Percentiles rank a stretch among this genome's conserved stretches.
Conservation (phyloP, 1,140 invertebrate genomes). For the Vanessa tameamea region DNA sequence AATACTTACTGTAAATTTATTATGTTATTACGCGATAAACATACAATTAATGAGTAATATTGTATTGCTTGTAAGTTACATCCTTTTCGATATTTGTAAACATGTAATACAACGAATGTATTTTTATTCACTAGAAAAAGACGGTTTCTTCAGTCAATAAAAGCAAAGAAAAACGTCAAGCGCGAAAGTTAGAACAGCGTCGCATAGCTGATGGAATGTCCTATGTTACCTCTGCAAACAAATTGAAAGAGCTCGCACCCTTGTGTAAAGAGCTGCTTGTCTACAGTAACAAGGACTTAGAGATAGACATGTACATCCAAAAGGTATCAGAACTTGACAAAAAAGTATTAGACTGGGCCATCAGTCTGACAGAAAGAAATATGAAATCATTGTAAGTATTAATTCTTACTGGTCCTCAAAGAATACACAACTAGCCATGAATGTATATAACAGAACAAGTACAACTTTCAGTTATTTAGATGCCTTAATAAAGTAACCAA, state of each 20-base stretch:
- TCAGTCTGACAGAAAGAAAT: slow-evolving; percentile 82
- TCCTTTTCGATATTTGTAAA: too few relatives aligned
- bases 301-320: slow-evolving; percentile 71
- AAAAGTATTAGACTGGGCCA: slow-evolving; percentile 77
- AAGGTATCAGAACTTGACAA: slow-evolving; percentile 66
- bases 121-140: slow-evolving; percentile 59
- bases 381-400: slow-evolving; percentile 82
- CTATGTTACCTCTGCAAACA: slow-evolving; percentile 67
- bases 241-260: slow-evolving; percentile 56
- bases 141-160: slow-evolving; percentile 54
- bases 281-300: slow-evolving; percentile 58
- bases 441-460: too few relatives aligned
- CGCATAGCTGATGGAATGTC: slow-evolving; percentile 74
- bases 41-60: background rate
- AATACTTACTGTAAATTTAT: background rate
- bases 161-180: slow-evolving; percentile 72
- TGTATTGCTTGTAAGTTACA: background rate
- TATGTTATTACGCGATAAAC: background rate
- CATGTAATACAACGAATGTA: background rate
- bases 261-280: slow-evolving; percentile 67
- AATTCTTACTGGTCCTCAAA: background rate
- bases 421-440: background rate
- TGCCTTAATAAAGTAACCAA: too few relatives aligned
- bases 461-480: too few relatives aligned
- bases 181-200: slow-evolving; percentile 68